Percentiles rank a stretch among this genome's conserved stretches.
phyloP scores from a whole-genome alignment of 1,140 invertebrate genomes.

The Nebria ingens region DNA sequence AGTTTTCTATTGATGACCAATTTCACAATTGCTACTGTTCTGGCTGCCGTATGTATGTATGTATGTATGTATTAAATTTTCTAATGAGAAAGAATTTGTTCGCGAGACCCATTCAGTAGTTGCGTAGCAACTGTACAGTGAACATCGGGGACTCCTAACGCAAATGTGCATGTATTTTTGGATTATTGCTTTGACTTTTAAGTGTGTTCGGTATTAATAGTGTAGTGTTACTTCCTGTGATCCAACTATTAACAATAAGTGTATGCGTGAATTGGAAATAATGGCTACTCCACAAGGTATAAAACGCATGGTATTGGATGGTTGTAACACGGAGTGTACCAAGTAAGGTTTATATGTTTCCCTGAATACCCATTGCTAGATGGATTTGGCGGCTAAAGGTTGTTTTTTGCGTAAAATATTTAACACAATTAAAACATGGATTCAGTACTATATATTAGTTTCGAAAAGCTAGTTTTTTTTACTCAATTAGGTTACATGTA shows the following conservation, averaged over 20 bases:
- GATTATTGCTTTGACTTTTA: too few relatives aligned
- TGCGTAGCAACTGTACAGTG: neutral
- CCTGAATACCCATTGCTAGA: neutral
- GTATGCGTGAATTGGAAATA: neutral
- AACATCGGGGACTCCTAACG: neutral
- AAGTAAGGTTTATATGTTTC: neutral
- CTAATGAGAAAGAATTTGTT: too few relatives aligned
- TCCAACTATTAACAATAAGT: too few relatives aligned
- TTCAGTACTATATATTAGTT: too few relatives aligned
- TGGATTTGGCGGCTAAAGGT: neutral
- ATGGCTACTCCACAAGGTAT: neutral
- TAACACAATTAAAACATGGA: too few relatives aligned
- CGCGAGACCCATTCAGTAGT: too few relatives aligned
- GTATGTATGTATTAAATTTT: too few relatives aligned
- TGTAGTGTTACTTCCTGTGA: neutral
- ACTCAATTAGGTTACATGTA: neutral
- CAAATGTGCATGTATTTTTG: too few relatives aligned
- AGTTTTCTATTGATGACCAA: too few relatives aligned
- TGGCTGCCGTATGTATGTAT: too few relatives aligned
- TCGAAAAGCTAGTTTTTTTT: neutral
- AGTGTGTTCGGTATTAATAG: too few relatives aligned
- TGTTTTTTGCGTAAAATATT: neutral
- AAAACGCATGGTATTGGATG: neutral
- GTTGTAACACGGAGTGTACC: neutral
- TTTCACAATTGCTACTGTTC: too few relatives aligned